These are phyloP conservation scores for Xenopus tropicalis DNA, from an alignment of 2,113 vertebrate genomes.

Conservation along the genomic window DNA sequence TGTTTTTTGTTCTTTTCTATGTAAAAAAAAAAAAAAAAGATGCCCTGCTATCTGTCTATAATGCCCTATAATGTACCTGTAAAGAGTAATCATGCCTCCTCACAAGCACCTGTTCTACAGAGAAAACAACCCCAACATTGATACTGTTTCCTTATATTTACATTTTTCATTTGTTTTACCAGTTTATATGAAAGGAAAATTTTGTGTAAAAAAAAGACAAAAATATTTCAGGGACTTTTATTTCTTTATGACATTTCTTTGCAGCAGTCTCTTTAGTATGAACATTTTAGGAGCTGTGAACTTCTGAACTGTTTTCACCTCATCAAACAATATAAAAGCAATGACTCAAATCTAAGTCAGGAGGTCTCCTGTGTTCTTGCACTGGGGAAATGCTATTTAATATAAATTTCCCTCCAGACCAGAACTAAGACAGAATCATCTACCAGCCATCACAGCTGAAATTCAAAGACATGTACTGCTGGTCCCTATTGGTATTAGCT, in stretches of 20 bases:
- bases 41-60: too few species aligned
- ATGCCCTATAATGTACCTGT: too few species aligned
- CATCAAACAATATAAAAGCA: conserved; percentile 33
- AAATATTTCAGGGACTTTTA: neutral
- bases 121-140: too few species aligned
- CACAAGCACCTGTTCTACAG: too few species aligned
- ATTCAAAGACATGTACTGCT: conserved; percentile 3
- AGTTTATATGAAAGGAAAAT: too few species aligned
- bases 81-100: too few species aligned
- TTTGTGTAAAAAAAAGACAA: neutral
- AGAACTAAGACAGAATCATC: conserved; percentile 17
- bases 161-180: too few species aligned
- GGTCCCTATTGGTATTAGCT: neutral
- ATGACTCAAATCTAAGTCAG: conserved; percentile 16
- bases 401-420: conserved; percentile 32
- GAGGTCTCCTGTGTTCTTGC: conserved; percentile 1
- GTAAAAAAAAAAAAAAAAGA: too few species aligned
- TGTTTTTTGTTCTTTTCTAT: too few species aligned
- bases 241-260: conserved; percentile 3
- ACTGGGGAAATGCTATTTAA: conserved; percentile 26
- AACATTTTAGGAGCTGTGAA: conserved; percentile 12
- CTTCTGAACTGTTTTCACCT: conserved; percentile 31
- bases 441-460: conserved; percentile 19
- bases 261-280: conserved; percentile 10
- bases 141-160: too few species aligned